Base-by-base conservation (phyloP, 1,140 invertebrate species). In the Sarcophaga peregrina region DNA sequence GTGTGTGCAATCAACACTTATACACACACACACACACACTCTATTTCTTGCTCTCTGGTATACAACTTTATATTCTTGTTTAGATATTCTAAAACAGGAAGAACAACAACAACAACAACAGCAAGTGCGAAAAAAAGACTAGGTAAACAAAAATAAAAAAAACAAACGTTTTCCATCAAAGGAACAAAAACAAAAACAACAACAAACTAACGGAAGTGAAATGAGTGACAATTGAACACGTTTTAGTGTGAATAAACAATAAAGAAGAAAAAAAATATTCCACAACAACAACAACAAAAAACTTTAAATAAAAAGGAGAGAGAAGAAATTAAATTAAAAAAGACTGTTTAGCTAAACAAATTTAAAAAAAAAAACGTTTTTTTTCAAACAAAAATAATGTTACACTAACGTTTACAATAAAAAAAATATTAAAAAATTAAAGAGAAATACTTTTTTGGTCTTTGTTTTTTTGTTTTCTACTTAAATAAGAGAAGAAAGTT, bases 221-320 rank as follows among this genome's bases (percentile, higher is more conserved):
- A 62, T 17, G 75, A 78, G 50, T 78, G 75, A 78, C 75, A 78
- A 78, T 78, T 78, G 75, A 78, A 78, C 75, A 78, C 75, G 75
- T 78, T 78, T 78, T 78, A 78, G 75, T 78, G 75, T 48, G 15
- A 17, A 17, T 20, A 72, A 8, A 13, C 20, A 11, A 25, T 8
- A 15, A 15, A 11, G 15, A 54, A 54, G 5, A 54, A 54, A 54
- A 5, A 72, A 72, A 72, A 72, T 6, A 68, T n/a, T n/a, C n/a
- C n/a, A 68, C 62, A 52, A 52, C 50, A 15, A 20, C 17, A 68
- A 68, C 4, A 0, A 62, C 0, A 68, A 7, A 68, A 20, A 68
- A 68, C 20, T 6, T 20, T 68, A 68, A 8, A 68, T 8, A 68
- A 6, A 68, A 68, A 17, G n/a, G n/a, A 68, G 58, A 4, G n/a